These are phyloP conservation scores for Phenganax marumi DNA, from an alignment of 92 coral and sea anemone genomes.

Conservation along the genomic window DNA sequence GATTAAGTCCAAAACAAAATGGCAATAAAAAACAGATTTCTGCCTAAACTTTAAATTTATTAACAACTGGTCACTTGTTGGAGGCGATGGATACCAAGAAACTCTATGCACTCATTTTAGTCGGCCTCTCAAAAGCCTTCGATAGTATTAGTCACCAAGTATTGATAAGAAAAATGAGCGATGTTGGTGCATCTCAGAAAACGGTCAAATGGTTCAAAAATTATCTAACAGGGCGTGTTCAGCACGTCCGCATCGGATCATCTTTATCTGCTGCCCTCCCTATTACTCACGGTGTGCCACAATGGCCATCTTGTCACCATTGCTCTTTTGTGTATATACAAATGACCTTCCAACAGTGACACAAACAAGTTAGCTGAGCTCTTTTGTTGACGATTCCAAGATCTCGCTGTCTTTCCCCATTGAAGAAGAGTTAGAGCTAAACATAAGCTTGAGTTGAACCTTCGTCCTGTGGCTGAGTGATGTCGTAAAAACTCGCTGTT, in stretches of 20 bases:
- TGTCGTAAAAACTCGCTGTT: too few species aligned
- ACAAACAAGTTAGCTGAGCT: too few species aligned
- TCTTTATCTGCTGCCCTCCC: conserved; percentile 5
- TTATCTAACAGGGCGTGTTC: conserved; percentile 7
- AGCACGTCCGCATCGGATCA: conserved; percentile 23
- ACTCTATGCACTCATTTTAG: too few species aligned
- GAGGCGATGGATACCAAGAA: not conserved
- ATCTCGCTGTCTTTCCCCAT: conserved; percentile 8
- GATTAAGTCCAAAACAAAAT: conserved; percentile 27
- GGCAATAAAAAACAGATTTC: conserved; percentile 18
- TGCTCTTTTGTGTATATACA: conserved; percentile 19
- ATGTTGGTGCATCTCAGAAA: not conserved
- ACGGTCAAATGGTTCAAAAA: conserved; percentile 16
- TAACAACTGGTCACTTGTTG: too few species aligned
- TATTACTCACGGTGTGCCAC: conserved; percentile 23
- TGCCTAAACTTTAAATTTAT: not conserved
- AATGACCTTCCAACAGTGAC: conserved; percentile 7
- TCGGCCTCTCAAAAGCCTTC: too few species aligned
- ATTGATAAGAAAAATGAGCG: not conserved
- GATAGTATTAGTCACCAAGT: conserved; percentile 22
- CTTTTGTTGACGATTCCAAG: conserved; percentile 29
- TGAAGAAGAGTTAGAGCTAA: too few species aligned
- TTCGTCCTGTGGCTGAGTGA: too few species aligned
- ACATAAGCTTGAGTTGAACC: too few species aligned
- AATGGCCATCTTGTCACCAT: conserved; percentile 25